Evolutionary conservation across 2,888 invertebrate genomes (phyloP).

Genomic region (Cephus spinipes): DNA sequence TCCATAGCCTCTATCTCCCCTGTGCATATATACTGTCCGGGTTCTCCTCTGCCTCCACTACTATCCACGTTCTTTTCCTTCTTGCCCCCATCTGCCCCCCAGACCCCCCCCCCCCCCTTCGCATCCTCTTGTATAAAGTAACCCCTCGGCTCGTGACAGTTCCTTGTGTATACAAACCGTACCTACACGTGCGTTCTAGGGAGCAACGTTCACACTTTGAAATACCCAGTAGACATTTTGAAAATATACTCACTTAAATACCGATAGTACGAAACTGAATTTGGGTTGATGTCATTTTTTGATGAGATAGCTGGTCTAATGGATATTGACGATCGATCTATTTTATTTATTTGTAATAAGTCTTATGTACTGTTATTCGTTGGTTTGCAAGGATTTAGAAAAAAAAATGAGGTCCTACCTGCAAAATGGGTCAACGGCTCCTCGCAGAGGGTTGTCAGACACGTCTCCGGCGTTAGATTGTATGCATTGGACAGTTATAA

Average conservation of each 20-base stretch:
- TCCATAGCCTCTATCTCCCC: slow-evolving; percentile 41
- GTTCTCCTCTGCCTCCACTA: slow-evolving; percentile 25
- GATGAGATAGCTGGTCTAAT: background rate
- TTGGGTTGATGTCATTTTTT: background rate
- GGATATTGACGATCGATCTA: background rate
- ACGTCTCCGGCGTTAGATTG: background rate
- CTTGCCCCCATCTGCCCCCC: slow-evolving; percentile 20
- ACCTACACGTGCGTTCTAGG: background rate
- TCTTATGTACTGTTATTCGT: background rate
- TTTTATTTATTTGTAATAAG: background rate
- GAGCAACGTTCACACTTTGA: background rate
- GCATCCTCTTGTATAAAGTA: slow-evolving; percentile 28
- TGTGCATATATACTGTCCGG: slow-evolving; percentile 14
- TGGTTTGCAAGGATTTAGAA: background rate
- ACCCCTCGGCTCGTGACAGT: slow-evolving; percentile 38
- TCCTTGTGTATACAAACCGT: slow-evolving; percentile 33
- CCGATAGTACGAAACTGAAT: background rate
- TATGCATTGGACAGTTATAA: slow-evolving; percentile 49
- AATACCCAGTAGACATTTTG: background rate
- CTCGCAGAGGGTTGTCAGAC: background rate
- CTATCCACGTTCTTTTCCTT: slow-evolving; percentile 19
- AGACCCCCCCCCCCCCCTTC: slow-evolving; percentile 21
- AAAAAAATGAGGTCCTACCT: background rate
- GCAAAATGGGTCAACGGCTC: slow-evolving; percentile 13
- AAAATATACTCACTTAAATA: background rate